Evolutionary conservation across 1,140 invertebrate species (phyloP).

Genomic region (Diabrotica undecimpunctata): DNA sequence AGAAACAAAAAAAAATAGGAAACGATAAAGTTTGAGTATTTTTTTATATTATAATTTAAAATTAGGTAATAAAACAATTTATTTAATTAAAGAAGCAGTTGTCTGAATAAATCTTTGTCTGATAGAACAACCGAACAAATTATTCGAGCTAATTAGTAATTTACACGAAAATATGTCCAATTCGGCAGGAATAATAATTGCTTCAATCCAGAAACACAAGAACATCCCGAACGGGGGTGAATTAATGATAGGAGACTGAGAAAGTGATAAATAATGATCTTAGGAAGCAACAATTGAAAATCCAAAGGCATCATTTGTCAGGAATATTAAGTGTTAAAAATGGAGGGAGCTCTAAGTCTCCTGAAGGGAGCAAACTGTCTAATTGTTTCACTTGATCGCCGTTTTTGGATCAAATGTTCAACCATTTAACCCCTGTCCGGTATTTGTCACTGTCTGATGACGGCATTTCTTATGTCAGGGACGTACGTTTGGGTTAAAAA

Average conservation of each 20-base stretch:
- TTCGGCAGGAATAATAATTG: too few species aligned
- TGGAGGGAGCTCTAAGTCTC: constrained; percentile 20
- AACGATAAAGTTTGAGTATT: too few species aligned
- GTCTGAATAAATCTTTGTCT: too few species aligned
- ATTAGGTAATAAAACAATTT: too few species aligned
- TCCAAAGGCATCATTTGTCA: constrained; percentile 38
- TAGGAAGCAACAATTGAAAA: constrained; percentile 35
- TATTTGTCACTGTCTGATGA: constrained; percentile 42
- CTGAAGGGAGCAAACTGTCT: constrained; percentile 24
- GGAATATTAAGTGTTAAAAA: constrained; percentile 39
- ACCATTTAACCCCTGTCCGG: constrained; percentile 36
- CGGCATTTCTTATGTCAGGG: constrained; percentile 38
- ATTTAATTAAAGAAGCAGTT: too few species aligned
- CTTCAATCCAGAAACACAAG: too few species aligned
- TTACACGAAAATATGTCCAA: too few species aligned
- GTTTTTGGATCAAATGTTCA: constrained; percentile 34
- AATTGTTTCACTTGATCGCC: constrained; percentile 22
- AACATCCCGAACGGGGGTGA: constrained; percentile 5
- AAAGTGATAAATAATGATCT: constrained; percentile 32
- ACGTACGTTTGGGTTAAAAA: too few species aligned
- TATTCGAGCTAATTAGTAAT: too few species aligned
- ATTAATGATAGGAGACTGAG: constrained; percentile 26
- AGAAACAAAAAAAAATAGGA: too few species aligned
- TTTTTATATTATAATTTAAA: too few species aligned
- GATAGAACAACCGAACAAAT: too few species aligned